Conservation (phyloP, 2,888 invertebrate species). For the Phanerotoma sp. region DNA sequence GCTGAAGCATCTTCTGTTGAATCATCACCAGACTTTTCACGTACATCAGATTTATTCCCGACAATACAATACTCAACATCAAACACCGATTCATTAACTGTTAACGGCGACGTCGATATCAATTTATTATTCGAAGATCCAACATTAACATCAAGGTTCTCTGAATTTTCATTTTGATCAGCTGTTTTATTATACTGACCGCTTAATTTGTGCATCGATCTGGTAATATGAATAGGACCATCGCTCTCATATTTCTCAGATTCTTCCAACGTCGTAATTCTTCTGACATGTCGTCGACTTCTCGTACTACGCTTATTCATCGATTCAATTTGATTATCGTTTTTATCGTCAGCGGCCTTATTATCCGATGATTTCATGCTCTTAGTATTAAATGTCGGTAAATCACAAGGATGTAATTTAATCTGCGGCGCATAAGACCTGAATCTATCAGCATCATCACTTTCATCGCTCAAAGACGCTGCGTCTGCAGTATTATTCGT, state of each 20-base stretch:
- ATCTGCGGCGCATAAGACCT: conserved; percentile 25
- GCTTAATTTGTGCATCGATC: conserved; percentile 34
- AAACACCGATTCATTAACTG: neutral
- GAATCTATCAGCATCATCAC: conserved; percentile 28
- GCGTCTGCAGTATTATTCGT: conserved; percentile 26
- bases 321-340: neutral
- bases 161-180: conserved; percentile 28
- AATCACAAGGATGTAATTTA: conserved; percentile 13
- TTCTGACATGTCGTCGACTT: conserved; percentile 17
- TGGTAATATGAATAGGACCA: conserved; percentile 21
- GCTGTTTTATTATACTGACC: conserved; percentile 23
- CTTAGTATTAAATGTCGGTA: neutral
- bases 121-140: conserved; percentile 9
- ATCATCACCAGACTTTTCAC: conserved; percentile 1
- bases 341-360: neutral
- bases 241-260: neutral
- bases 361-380: conserved; percentile 4
- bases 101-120: conserved; percentile 1
- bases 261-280: conserved; percentile 26
- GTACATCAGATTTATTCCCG: neutral
- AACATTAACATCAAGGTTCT: conserved; percentile 36
- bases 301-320: neutral
- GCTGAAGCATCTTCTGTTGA: too few relatives aligned
- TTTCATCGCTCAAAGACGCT: conserved; percentile 24
- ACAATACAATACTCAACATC: conserved; percentile 12